Conservation (phyloP, 1,140 invertebrate species). For the Drosophila aff. region DNA sequence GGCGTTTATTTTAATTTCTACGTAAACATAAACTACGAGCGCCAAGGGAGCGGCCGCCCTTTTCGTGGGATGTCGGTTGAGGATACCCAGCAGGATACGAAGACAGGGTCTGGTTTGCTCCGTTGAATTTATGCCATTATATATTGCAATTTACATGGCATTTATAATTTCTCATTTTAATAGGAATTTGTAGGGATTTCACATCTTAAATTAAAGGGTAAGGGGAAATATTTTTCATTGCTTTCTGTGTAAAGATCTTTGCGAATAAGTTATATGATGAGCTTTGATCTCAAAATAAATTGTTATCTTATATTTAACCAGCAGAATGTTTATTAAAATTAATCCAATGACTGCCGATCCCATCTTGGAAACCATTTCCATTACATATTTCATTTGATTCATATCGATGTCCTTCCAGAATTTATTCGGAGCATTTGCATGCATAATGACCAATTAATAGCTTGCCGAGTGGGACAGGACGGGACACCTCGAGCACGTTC, state of each 20-base stretch:
- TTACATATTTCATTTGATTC: constrained; percentile 14
- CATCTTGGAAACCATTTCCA: constrained; percentile 3
- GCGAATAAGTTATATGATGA: neutral
- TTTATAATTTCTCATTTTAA: constrained; percentile 43
- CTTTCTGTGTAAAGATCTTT: neutral
- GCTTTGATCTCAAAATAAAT: neutral
- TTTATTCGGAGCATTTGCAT: constrained; percentile 32
- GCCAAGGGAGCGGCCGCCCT: constrained; percentile 51
- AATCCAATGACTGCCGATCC: constrained; percentile 6
- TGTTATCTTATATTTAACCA: neutral
- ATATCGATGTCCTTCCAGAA: neutral
- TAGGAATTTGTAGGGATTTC: constrained; percentile 24
- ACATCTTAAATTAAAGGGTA: constrained; percentile 1
- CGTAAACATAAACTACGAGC: constrained; percentile 81
- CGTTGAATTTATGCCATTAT: constrained; percentile 44
- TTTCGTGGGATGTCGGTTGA: constrained; percentile 21
- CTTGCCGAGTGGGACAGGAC: constrained; percentile 2
- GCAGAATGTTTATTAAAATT: neutral
- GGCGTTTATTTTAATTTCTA: constrained; percentile 83
- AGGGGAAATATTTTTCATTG: neutral
- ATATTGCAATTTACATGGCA: constrained; percentile 35
- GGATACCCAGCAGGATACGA: constrained; percentile 30
- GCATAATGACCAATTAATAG: constrained; percentile 43
- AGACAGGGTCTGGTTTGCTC: constrained; percentile 19
- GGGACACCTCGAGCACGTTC: constrained; percentile 28